Conservation (phyloP, 2,797 vertebrate genomes). For the Enteromius mattozi region DNA sequence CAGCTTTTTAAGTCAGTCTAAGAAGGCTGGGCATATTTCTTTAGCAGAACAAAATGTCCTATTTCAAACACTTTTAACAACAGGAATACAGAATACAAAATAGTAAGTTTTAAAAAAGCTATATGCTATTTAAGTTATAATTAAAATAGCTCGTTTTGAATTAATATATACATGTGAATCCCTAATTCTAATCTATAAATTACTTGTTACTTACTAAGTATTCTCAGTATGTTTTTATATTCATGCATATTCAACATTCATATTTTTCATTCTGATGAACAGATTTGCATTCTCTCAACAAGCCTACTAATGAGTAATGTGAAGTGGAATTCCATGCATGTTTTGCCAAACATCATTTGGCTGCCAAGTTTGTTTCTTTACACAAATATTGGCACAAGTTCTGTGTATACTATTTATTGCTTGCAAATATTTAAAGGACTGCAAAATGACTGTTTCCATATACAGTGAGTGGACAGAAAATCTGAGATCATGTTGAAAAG, state of each 20-base stretch:
- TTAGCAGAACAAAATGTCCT: background rate
- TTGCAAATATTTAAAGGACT: slow-evolving; percentile 4
- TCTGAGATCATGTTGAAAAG: background rate
- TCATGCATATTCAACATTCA: slow-evolving; percentile 14
- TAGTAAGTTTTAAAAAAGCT: background rate
- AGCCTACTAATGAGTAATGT: slow-evolving; percentile 10
- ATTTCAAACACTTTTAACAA: background rate
- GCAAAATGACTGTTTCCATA: background rate
- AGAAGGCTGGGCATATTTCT: background rate
- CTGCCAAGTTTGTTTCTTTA: slow-evolving; percentile 21
- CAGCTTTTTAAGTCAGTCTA: background rate
- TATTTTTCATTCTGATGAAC: slow-evolving; percentile 6
- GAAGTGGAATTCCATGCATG: slow-evolving; percentile 6
- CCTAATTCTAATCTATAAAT: background rate
- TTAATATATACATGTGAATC: background rate
- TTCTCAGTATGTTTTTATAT: background rate
- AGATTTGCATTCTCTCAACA: slow-evolving; percentile 20
- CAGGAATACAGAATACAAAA: background rate
- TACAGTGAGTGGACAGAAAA: background rate
- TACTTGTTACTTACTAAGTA: background rate
- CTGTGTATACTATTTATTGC: background rate
- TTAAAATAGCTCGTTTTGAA: background rate
- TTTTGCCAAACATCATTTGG: slow-evolving; percentile 29
- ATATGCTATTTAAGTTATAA: no score
- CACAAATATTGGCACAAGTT: slow-evolving; percentile 24